These are phyloP conservation scores for Nerophis ophidion DNA, from an alignment of 2,113 vertebrate genomes.

Conservation along the genomic window DNA sequence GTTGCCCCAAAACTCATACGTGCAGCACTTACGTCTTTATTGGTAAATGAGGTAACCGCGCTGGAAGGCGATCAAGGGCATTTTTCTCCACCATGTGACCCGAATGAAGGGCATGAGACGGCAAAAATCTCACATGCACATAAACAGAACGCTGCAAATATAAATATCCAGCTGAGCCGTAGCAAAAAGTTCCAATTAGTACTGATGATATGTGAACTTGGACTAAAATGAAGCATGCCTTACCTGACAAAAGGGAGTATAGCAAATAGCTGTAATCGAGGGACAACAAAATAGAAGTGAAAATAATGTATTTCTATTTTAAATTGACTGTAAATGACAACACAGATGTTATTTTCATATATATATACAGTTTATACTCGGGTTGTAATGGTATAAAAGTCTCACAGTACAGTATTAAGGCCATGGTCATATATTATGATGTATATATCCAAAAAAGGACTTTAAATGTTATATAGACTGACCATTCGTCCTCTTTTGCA, in stretches of 20 bases:
- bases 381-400: too few species aligned
- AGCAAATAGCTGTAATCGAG: too few species aligned
- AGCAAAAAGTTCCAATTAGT: not conserved
- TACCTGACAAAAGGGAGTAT: not conserved
- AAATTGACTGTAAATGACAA: too few species aligned
- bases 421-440: too few species aligned
- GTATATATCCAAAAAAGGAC: too few species aligned
- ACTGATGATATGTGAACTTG: not conserved
- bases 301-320: too few species aligned
- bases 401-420: too few species aligned
- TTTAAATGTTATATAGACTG: too few species aligned
- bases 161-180: not conserved
- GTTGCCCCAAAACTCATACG: constrained; percentile 30
- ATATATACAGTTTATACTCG: too few species aligned
- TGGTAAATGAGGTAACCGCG: constrained; percentile 55
- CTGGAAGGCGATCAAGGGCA: constrained; percentile 44
- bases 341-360: too few species aligned
- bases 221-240: not conserved
- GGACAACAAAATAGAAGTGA: too few species aligned
- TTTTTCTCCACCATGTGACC: not conserved
- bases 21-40: constrained; percentile 26
- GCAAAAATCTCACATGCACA: not conserved
- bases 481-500: too few species aligned
- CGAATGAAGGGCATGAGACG: constrained; percentile 2
- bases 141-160: not conserved